Percentiles rank a stretch among this genome's conserved stretches.
phyloP scores from a whole-genome alignment of 2,113 vertebrate genomes.

The Pitta sordida region DNA sequence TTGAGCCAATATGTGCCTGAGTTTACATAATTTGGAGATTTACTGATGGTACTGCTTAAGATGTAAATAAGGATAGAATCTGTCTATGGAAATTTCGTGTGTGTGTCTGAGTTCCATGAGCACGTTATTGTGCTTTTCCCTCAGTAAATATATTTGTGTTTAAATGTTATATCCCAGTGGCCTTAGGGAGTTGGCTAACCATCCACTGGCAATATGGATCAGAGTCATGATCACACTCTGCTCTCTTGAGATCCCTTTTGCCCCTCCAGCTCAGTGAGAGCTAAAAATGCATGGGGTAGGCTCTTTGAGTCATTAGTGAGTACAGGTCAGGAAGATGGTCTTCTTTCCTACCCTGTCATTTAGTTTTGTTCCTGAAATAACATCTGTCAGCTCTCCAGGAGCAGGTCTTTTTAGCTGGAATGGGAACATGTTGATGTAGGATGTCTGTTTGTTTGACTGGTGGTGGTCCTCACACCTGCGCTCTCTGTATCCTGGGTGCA shows the following conservation, averaged over 20 bases:
- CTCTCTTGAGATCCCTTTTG: background rate
- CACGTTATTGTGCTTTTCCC: background rate
- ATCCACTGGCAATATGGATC: background rate
- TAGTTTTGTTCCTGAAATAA: background rate
- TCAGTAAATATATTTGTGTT: background rate
- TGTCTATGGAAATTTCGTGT: background rate
- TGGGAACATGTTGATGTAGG: background rate
- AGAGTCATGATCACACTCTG: background rate
- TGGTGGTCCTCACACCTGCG: background rate
- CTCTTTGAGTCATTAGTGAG: background rate
- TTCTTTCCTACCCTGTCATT: background rate
- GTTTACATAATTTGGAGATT: background rate
- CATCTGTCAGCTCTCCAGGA: rapidly evolving
- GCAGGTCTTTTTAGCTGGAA: background rate
- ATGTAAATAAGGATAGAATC: background rate
- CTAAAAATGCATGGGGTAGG: background rate
- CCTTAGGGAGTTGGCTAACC: background rate
- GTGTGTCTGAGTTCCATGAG: no score
- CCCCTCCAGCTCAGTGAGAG: background rate
- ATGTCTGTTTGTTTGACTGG: background rate
- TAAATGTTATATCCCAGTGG: background rate
- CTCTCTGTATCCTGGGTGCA: background rate
- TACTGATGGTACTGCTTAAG: background rate
- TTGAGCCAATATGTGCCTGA: background rate
- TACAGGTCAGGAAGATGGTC: background rate